Conservation (phyloP, 2,797 vertebrate species). For the Melopsittacus undulatus region DNA sequence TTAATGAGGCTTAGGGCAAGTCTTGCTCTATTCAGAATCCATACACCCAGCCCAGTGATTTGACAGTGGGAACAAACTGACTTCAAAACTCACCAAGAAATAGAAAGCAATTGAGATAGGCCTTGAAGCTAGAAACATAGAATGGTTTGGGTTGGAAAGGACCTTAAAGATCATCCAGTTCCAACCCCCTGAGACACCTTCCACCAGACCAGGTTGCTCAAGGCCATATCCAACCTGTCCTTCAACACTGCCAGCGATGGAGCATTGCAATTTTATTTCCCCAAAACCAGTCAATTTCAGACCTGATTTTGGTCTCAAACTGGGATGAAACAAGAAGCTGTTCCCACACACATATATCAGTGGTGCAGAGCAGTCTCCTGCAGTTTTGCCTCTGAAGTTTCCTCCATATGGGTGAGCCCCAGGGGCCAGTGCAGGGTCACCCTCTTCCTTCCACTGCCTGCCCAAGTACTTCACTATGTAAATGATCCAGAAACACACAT, state of each 20-base stretch:
- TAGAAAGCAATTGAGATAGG: background rate
- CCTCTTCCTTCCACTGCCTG: background rate
- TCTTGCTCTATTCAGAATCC: background rate
- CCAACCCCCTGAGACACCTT: background rate
- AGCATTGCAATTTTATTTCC: background rate
- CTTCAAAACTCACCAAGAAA: background rate
- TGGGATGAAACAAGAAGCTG: background rate
- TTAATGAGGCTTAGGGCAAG: background rate
- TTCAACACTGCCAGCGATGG: background rate
- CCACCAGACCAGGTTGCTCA: background rate
- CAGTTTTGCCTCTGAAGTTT: background rate
- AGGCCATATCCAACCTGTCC: background rate
- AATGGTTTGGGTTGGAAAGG: background rate
- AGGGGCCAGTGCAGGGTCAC: fast-evolving
- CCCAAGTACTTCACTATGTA: background rate
- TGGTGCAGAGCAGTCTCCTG: background rate
- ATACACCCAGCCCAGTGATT: background rate
- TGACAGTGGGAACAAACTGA: background rate
- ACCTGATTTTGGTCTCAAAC: background rate
- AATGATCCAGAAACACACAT: background rate
- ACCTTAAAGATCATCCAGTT: background rate
- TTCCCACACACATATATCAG: background rate
- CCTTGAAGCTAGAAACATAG: background rate
- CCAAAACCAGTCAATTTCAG: background rate
- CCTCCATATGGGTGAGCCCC: fast-evolving